Percentiles rank a stretch among this genome's conserved stretches.
phyloP scores from a whole-genome alignment of 2,797 vertebrate genomes.

The Falco berigora region DNA sequence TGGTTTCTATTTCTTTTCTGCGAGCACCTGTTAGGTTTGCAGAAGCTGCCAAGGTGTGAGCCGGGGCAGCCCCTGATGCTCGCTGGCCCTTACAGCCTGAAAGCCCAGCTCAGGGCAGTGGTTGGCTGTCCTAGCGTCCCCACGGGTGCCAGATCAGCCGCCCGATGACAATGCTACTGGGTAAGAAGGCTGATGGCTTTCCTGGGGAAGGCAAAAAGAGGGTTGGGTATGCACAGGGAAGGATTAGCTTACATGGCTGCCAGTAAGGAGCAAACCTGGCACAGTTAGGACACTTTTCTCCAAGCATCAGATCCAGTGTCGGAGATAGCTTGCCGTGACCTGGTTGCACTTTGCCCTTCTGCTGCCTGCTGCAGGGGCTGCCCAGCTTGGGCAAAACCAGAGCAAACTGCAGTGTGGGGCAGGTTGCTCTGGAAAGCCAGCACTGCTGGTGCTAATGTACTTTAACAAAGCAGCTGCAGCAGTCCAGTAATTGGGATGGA shows the following conservation, averaged over 20 bases:
- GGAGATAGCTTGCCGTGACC: neutral
- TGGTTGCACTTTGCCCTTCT: neutral
- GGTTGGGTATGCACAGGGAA: neutral
- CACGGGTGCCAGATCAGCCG: neutral
- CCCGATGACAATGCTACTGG: neutral
- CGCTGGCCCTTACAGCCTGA: neutral
- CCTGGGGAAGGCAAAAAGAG: neutral
- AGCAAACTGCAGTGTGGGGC: neutral
- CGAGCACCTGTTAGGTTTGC: neutral
- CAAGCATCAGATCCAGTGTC: neutral
- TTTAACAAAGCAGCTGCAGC: neutral
- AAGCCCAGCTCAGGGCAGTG: neutral
- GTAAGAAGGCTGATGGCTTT: neutral
- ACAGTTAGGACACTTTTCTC: neutral
- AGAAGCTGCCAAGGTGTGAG: neutral
- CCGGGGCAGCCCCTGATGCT: neutral
- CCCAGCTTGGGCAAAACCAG: neutral
- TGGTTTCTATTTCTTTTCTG: slow-evolving; percentile 12
- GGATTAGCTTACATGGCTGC: neutral
- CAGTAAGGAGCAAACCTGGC: neutral
- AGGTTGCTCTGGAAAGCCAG: neutral
- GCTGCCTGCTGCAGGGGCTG: neutral
- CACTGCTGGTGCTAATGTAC: neutral
- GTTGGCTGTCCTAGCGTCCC: neutral
- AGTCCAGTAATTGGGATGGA: neutral